These are phyloP conservation scores for Hoplostethus atlanticus DNA, from an alignment of 2,797 vertebrate genomes.

Conservation along the genomic window DNA sequence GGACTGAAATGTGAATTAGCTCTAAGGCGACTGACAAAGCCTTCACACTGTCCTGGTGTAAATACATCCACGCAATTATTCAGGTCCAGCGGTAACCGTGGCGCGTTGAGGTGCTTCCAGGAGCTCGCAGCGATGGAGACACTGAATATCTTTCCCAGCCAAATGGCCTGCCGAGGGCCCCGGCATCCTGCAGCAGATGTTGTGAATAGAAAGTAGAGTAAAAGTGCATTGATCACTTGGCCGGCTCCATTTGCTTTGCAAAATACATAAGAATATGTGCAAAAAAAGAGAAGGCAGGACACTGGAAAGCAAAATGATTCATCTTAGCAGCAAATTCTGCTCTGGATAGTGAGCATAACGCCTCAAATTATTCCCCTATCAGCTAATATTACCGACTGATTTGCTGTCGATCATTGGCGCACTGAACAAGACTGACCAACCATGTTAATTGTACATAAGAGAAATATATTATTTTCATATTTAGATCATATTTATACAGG, in stretches of 20 bases:
- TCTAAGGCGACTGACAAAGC: constrained; percentile 37
- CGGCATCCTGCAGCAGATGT: constrained; percentile 57
- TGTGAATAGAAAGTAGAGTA: constrained; percentile 54
- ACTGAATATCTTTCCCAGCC: constrained; percentile 40
- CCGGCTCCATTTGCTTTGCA: constrained; percentile 51
- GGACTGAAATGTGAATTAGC: constrained; percentile 40
- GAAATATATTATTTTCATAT: constrained; percentile 24
- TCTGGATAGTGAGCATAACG: constrained; percentile 5
- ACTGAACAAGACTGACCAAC: constrained; percentile 6
- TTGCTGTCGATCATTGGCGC: constrained; percentile 12
- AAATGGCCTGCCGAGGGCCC: constrained; percentile 56
- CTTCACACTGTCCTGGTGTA: constrained; percentile 7
- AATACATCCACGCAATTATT: constrained; percentile 24
- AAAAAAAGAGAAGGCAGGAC: constrained; percentile 22
- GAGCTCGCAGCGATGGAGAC: constrained; percentile 26
- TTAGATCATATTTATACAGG: constrained; percentile 16
- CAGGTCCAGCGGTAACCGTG: constrained; percentile 9
- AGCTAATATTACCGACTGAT: constrained; percentile 16
- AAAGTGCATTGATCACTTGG: constrained; percentile 54
- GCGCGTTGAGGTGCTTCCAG: constrained; percentile 34
- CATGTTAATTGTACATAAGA: constrained; percentile 22
- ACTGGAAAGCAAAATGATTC: constrained; percentile 33
- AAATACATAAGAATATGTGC: constrained; percentile 41
- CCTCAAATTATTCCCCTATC: constrained; percentile 30
- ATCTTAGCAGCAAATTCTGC: constrained; percentile 46